phyloP scores from a whole-genome alignment of 2,888 invertebrate species.

The Meiosimyza platycephala region DNA sequence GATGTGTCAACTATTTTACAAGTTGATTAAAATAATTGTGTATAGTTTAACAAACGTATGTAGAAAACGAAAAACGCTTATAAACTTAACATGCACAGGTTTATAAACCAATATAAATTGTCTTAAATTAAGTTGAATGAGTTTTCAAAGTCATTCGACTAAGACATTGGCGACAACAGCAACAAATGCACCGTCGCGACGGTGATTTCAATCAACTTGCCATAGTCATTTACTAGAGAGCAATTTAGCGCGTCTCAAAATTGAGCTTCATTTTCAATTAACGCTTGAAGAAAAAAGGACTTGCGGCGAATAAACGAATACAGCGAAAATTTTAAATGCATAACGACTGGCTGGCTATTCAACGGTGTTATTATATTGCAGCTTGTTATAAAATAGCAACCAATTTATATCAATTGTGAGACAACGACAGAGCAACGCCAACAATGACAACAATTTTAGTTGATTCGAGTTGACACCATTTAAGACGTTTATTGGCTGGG shows the following conservation, averaged over 20 bases:
- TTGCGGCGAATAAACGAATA: background rate
- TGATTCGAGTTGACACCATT: slow-evolving; percentile 35
- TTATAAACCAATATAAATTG: too few relatives aligned
- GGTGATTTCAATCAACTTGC: slow-evolving; percentile 20
- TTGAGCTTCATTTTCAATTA: slow-evolving; percentile 11
- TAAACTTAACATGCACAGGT: background rate
- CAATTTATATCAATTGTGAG: slow-evolving; percentile 33
- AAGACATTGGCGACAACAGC: background rate
- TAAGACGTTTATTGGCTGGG: slow-evolving; percentile 23
- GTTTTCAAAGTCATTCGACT: slow-evolving; percentile 23
- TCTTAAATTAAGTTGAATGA: slow-evolving; percentile 26
- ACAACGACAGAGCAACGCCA: slow-evolving; percentile 6
- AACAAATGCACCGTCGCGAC: background rate
- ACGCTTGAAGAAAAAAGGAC: background rate
- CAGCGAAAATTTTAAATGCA: slow-evolving; percentile 15
- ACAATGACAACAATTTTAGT: background rate
- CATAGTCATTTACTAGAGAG: background rate
- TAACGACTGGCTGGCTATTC: background rate
- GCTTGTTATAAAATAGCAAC: slow-evolving; percentile 8
- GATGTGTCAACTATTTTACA: too few relatives aligned
- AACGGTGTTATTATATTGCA: too few relatives aligned
- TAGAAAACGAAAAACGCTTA: background rate
- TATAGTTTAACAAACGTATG: background rate
- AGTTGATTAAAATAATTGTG: too few relatives aligned
- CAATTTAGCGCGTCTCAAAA: slow-evolving; percentile 1